These are phyloP conservation scores for Drosophila virilis DNA, from an alignment of 1,140 invertebrate species.

Conservation along the genomic window DNA sequence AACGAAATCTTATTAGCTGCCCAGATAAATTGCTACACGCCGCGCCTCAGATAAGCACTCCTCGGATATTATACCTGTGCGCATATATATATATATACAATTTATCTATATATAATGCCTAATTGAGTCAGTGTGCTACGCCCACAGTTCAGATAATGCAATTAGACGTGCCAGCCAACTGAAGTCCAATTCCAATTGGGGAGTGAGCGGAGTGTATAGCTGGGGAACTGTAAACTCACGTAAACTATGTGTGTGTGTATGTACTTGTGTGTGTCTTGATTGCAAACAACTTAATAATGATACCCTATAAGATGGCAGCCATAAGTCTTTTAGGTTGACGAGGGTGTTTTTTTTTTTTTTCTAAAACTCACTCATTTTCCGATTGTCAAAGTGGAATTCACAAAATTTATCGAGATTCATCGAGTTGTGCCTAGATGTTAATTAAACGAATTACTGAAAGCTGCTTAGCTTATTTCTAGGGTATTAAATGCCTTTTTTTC, in stretches of 20 bases:
- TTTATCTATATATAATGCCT: conserved; percentile 41
- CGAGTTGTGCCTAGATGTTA: background rate
- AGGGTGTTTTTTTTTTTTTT: no score
- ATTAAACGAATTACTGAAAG: background rate
- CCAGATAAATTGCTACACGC: conserved; percentile 15
- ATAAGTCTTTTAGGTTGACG: no score
- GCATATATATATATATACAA: background rate
- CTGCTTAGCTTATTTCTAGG: conserved; percentile 1
- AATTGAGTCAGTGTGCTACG: conserved; percentile 65
- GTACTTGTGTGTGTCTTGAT: background rate
- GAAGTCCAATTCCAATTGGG: conserved; percentile 27
- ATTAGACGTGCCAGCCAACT: conserved; percentile 55
- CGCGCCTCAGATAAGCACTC: conserved; percentile 51
- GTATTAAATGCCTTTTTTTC: background rate
- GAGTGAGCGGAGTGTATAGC: background rate
- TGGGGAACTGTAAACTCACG: conserved; percentile 13
- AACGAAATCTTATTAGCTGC: conserved; percentile 49
- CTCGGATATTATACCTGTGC: background rate
- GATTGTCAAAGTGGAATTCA: no score
- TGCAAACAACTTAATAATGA: conserved; percentile 41
- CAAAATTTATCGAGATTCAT: no score
- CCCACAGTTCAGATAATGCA: conserved; percentile 64
- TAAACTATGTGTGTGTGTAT: conserved; percentile 40
- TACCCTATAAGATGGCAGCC: conserved; percentile 4
- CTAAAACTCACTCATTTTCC: no score